phyloP scores from a whole-genome alignment of 2,797 vertebrate genomes.

The Petrocephalus schoutedeni region DNA sequence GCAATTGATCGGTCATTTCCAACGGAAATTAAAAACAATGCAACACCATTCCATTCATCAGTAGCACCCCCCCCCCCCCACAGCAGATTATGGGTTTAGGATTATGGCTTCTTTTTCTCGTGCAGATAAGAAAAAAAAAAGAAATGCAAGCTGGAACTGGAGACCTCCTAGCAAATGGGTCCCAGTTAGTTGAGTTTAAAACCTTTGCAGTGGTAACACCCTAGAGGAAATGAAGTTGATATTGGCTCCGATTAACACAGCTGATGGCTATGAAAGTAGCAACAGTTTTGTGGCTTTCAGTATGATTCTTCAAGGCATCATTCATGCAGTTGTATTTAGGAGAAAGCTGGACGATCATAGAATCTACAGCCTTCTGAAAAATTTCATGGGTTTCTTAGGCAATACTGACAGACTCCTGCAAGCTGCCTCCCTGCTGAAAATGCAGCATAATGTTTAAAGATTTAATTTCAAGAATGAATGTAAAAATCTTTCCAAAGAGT shows the following conservation, averaged over 20 bases:
- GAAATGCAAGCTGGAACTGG: background rate
- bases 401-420: background rate
- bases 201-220: background rate
- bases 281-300: background rate
- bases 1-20: background rate
- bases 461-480: background rate
- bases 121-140: background rate
- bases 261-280: background rate
- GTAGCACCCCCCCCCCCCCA: background rate
- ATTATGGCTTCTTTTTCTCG: background rate
- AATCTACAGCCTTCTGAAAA: background rate
- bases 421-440: background rate
- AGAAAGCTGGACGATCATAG: background rate
- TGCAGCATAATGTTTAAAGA: background rate
- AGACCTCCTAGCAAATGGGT: too few species aligned
- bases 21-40: background rate
- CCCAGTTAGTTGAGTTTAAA: background rate
- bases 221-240: background rate
- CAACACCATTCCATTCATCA: background rate
- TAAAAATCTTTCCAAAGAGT: background rate
- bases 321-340: background rate
- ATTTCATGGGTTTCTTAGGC: background rate
- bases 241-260: background rate
- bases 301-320: background rate
- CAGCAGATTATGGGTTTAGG: background rate